These are phyloP conservation scores for Lysiphlebus fabarum DNA, from an alignment of 1,140 invertebrate species.

Conservation along the genomic window DNA sequence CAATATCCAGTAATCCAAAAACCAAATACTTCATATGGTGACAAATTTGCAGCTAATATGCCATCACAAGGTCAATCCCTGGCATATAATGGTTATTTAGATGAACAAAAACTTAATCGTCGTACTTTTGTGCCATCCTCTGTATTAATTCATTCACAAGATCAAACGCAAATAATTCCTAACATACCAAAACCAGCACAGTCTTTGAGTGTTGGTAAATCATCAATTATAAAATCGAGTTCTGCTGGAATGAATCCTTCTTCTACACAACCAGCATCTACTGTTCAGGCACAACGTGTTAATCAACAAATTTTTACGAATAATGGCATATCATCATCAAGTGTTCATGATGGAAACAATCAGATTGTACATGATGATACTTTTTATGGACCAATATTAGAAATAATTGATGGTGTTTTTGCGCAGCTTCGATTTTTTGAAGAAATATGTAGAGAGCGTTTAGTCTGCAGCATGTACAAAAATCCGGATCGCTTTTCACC, in stretches of 20 bases:
- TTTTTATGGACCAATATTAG: slow-evolving; percentile 75
- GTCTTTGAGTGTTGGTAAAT: background rate
- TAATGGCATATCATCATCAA: background rate
- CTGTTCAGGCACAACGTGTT: slow-evolving; percentile 12
- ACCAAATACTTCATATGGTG: slow-evolving; percentile 20
- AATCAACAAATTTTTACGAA: slow-evolving; percentile 4
- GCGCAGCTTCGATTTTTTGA: slow-evolving; percentile 64
- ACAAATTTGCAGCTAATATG: slow-evolving; percentile 28
- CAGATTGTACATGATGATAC: slow-evolving; percentile 58
- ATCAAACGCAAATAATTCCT: slow-evolving; percentile 15
- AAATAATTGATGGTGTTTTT: slow-evolving; percentile 72
- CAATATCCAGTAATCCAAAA: slow-evolving; percentile 29
- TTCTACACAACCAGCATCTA: slow-evolving; percentile 6
- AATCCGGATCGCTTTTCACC: slow-evolving; percentile 73
- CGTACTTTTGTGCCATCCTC: slow-evolving; percentile 22
- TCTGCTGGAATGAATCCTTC: background rate
- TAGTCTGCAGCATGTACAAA: slow-evolving; percentile 80
- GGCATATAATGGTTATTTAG: slow-evolving; percentile 43
- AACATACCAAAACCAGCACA: slow-evolving; percentile 1
- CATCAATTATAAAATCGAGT: background rate
- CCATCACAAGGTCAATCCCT: slow-evolving; percentile 38
- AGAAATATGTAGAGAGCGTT: slow-evolving; percentile 69
- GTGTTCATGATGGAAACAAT: slow-evolving; percentile 19
- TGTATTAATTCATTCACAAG: slow-evolving; percentile 11
- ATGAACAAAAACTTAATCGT: slow-evolving; percentile 34